Evolutionary conservation across 2,888 invertebrate species (phyloP).

Genomic region (Nesidiocoris tenuis): DNA sequence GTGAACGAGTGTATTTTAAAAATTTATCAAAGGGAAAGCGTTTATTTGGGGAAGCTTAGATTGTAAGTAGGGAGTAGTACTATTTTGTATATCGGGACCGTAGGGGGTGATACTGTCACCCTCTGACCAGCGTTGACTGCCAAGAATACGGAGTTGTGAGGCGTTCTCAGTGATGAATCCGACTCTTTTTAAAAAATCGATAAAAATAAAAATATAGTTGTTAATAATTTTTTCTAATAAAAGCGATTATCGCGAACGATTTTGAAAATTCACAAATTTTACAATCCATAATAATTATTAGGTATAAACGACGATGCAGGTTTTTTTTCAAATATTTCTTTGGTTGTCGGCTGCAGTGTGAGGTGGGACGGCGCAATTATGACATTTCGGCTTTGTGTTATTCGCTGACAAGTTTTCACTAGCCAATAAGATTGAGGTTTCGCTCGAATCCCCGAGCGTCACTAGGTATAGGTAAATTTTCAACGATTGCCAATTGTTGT

Average conservation of each 20-base stretch:
- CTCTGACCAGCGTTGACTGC: slow-evolving; percentile 48
- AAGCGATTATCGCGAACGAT: neutral
- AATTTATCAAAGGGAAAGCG: slow-evolving; percentile 2
- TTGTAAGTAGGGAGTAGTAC: slow-evolving; percentile 45
- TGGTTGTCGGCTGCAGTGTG: slow-evolving; percentile 10
- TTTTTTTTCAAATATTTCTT: neutral
- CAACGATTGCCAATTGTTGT: neutral
- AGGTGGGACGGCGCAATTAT: slow-evolving; percentile 12
- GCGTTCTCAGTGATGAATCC: slow-evolving; percentile 48
- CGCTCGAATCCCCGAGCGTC: neutral
- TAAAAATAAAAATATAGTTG: slow-evolving; percentile 31
- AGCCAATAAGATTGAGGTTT: neutral
- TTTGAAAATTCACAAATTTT: slow-evolving; percentile 2
- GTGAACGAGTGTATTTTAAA: neutral
- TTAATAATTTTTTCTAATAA: slow-evolving; percentile 17
- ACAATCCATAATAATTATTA: neutral
- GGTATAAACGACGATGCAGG: neutral
- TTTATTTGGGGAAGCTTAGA: slow-evolving; percentile 29
- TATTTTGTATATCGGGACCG: slow-evolving; percentile 46
- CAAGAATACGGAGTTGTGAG: slow-evolving; percentile 47
- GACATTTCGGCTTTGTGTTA: neutral
- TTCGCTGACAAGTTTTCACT: neutral
- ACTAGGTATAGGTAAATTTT: neutral
- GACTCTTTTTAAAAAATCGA: slow-evolving; percentile 42
- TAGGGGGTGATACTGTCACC: slow-evolving; percentile 25